Conservation (phyloP, 2,888 invertebrate species). For the Yponomeuta malinellus region DNA sequence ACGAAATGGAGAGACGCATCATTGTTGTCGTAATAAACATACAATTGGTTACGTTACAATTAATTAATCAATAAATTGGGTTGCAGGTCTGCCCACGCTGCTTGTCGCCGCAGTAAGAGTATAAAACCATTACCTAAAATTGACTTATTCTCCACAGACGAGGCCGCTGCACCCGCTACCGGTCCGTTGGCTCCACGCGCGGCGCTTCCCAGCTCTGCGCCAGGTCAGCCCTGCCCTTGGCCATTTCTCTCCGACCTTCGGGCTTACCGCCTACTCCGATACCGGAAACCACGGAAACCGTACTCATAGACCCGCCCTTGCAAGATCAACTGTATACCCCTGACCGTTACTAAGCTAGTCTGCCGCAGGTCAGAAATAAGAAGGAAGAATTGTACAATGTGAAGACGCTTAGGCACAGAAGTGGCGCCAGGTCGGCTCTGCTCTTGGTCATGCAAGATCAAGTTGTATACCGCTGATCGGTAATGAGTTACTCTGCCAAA, state of each 20-base stretch:
- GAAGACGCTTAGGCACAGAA: too few relatives aligned
- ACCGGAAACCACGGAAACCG: constrained; percentile 49
- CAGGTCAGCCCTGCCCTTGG: constrained; percentile 82
- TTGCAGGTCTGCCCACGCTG: too few relatives aligned
- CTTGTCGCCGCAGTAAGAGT: too few relatives aligned
- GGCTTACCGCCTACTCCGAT: constrained; percentile 40
- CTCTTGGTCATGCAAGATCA: constrained; percentile 29
- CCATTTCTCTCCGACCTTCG: constrained; percentile 84
- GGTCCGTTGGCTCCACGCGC: constrained; percentile 81
- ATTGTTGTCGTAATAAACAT: too few relatives aligned
- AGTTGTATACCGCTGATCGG: constrained; percentile 36
- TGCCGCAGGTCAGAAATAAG: not conserved
- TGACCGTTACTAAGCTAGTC: constrained; percentile 39
- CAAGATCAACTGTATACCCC: constrained; percentile 35
- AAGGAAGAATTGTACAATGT: not conserved
- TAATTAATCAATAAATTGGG: too few relatives aligned
- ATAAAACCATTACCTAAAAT: too few relatives aligned
- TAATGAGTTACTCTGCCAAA: constrained; percentile 32
- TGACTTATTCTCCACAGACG: constrained; percentile 65
- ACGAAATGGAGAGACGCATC: too few relatives aligned
- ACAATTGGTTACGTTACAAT: too few relatives aligned
- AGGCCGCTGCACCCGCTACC: constrained; percentile 81
- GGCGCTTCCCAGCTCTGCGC: constrained; percentile 83
- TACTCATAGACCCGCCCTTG: constrained; percentile 48
- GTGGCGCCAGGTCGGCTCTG: too few relatives aligned